These are phyloP conservation scores for Hyposoter didymator DNA, from an alignment of 2,888 invertebrate genomes.

Conservation along the genomic window DNA sequence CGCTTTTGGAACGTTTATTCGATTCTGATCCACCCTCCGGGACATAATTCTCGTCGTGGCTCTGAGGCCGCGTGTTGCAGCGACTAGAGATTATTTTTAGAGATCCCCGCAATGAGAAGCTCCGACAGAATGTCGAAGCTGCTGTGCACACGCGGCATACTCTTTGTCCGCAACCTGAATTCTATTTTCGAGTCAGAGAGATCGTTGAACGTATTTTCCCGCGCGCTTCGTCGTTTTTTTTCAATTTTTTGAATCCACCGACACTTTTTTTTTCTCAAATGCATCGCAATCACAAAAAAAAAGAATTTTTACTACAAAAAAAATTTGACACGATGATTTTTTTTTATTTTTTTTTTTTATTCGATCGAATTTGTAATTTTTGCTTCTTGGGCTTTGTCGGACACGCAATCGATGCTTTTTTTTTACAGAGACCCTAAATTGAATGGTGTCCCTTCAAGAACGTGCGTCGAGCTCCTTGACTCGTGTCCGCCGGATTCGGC, in stretches of 20 bases:
- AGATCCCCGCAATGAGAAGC: conserved; percentile 39
- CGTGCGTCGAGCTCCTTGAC: conserved; percentile 60
- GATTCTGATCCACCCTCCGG: conserved; percentile 11
- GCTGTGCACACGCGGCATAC: conserved; percentile 35
- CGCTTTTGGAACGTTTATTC: neutral
- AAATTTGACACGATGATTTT: neutral
- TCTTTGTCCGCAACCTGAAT: conserved; percentile 58
- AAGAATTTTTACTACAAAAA: neutral
- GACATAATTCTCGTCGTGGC: conserved; percentile 6
- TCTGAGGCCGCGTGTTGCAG: conserved; percentile 26
- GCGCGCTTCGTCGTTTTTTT: neutral
- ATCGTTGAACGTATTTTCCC: conserved; percentile 53
- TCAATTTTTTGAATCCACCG: too few relatives aligned
- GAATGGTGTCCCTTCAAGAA: conserved; percentile 77
- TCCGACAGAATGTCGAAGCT: conserved; percentile 44
- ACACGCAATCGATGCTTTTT: neutral
- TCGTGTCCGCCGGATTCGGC: conserved; percentile 65
- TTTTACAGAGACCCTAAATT: conserved; percentile 76
- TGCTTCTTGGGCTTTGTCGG: neutral
- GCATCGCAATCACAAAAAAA: neutral
- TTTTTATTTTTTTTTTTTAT: neutral
- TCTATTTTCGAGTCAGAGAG: conserved; percentile 53
- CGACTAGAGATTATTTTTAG: conserved; percentile 59
- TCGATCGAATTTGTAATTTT: neutral
- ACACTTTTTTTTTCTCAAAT: neutral